Evolutionary conservation across 2,113 vertebrate genomes (phyloP), one percentile per base, ranked within the genome.

Genomic region (Notarius lentiginosus): DNA sequence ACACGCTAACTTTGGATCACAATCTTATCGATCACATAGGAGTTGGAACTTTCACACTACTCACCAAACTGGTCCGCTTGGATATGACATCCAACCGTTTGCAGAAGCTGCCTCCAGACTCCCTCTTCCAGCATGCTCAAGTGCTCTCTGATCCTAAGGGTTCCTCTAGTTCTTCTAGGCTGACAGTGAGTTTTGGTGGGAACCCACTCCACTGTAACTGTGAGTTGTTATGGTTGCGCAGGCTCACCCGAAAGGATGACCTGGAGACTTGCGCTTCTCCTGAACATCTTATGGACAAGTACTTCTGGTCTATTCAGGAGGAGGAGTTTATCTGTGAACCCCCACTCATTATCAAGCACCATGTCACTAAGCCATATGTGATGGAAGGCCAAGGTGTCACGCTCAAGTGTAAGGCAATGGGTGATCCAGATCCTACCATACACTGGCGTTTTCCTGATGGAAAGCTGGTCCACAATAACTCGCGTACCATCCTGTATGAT

Each of bases 191-290:
- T 90, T 97, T 98, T 0, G 97, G 97, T 0, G 98, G 98, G 0
- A 99, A 99, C 93, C 97, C 97, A 0, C 87, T 99, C 15, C 97
- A 99, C 47, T 99, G 97, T 76, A 99, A 99, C 93, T 99, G 98
- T 0, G 97, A 99, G 91, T 90, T 99, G 60, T 95, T 98, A 18
- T 99, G 98, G 98, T 92, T 99, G 0, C 94, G 98, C 18, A 93
- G 98, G 1, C 89, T 98, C 73, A 97, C 96, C 0, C 84, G 95
- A 2, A 96, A 98, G 81, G 98, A 98, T 0, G 96, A 98, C 66
- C 70, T 99, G 91, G 98, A 99, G 93, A 99, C 97, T 0, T 99
- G 98, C 0, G 97, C 98, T 24, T 97, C 98, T 0, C 98, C 98
- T 0, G 96, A 97, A 1, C 95, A 97, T 51, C 94, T 99, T 66